phyloP scores from a whole-genome alignment of 2,113 vertebrate species.

The Macrotis lagotis region DNA sequence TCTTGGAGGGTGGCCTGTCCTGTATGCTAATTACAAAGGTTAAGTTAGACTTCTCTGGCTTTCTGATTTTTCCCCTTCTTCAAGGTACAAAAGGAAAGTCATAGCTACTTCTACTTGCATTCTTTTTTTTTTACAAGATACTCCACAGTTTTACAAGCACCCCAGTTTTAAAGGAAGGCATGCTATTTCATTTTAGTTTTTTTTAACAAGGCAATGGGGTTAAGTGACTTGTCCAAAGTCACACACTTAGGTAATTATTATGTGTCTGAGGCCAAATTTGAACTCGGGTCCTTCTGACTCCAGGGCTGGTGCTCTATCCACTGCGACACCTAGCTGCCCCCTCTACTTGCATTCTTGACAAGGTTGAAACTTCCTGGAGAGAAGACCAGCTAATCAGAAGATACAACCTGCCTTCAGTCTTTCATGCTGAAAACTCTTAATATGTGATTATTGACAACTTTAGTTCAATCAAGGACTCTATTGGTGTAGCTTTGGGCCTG shows the following conservation, averaged over 20 bases:
- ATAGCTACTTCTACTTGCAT: background rate
- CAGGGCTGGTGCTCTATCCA: no score
- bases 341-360: background rate
- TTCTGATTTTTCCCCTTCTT: background rate
- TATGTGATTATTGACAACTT: background rate
- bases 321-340: no score
- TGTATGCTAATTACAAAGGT: accelerated
- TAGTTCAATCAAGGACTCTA: background rate
- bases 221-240: no score
- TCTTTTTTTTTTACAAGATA: no score
- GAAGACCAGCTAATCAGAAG: background rate
- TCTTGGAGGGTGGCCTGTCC: background rate
- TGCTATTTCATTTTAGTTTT: no score
- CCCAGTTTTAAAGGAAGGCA: no score
- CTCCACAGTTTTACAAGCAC: no score
- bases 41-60: background rate
- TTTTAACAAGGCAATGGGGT: no score
- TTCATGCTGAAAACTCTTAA: background rate
- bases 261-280: no score
- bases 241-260: no score
- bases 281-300: no score
- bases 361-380: background rate
- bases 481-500: background rate
- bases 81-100: background rate
- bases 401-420: background rate